A percentile compares a stretch with the other conserved stretches of the same genome.
Conservation (phyloP, 2,797 vertebrate species). For the Sparidentex hasta region DNA sequence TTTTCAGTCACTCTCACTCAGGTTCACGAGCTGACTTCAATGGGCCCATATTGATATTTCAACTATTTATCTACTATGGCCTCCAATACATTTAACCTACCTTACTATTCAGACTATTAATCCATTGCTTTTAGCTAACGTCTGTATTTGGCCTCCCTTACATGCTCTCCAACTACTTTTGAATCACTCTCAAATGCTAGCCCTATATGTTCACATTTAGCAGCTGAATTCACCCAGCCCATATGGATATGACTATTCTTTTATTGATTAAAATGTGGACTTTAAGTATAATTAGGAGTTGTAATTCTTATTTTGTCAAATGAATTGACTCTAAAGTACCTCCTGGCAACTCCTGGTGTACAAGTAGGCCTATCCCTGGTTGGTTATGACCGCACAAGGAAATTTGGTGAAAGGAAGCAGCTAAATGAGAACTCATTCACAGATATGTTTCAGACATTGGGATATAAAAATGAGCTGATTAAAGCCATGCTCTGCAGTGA, state of each 20-base stretch:
- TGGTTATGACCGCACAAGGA: background rate
- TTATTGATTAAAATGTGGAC: background rate
- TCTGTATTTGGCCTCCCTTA: background rate
- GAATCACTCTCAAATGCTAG: background rate
- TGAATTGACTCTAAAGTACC: background rate
- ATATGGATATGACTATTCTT: background rate
- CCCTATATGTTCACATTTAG: background rate
- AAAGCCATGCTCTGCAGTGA: conserved; percentile 11
- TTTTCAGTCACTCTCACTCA: too few relatives aligned
- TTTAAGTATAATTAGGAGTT: background rate
- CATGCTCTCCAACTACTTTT: background rate
- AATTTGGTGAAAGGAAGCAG: background rate
- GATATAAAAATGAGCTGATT: conserved; percentile 27
- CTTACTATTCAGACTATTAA: too few relatives aligned
- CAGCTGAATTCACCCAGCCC: background rate
- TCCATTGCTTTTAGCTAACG: too few relatives aligned
- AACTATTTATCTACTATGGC: too few relatives aligned
- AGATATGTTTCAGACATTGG: conserved; percentile 1
- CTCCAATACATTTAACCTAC: too few relatives aligned
- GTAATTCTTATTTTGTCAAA: background rate
- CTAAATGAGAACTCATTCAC: background rate
- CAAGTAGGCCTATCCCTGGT: too few relatives aligned
- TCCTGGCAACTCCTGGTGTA: fast-evolving
- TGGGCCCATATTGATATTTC: too few relatives aligned
- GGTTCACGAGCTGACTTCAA: too few relatives aligned